A percentile compares a stretch with the other conserved stretches of the same genome.
Evolutionary conservation across 2,113 vertebrate species (phyloP).

Genomic region (Chionomys nivalis): DNA sequence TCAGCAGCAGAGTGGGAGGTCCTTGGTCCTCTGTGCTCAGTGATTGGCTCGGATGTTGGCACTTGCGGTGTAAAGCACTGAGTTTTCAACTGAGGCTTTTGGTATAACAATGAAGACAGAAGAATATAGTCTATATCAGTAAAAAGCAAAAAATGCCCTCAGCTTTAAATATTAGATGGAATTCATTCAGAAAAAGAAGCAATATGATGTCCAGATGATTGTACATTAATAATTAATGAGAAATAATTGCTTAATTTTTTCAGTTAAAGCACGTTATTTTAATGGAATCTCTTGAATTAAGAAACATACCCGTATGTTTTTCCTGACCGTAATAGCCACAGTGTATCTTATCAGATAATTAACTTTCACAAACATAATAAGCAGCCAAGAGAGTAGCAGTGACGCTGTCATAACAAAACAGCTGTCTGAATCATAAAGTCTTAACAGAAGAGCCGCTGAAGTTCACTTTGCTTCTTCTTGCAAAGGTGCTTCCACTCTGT

Average conservation of each 20-base stretch:
- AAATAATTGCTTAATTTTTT: constrained; percentile 85
- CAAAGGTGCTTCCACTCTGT: background rate
- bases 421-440: constrained; percentile 78
- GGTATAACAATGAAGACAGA: background rate
- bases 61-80: background rate
- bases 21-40: constrained; percentile 37
- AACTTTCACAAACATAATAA: constrained; percentile 90
- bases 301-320: constrained; percentile 86
- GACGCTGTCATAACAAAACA: constrained; percentile 85
- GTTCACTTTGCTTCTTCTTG: constrained; percentile 23
- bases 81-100: background rate
- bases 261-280: constrained; percentile 84
- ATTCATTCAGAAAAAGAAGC: constrained; percentile 49
- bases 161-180: constrained; percentile 52
- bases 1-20: background rate
- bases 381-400: constrained; percentile 81
- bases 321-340: constrained; percentile 85
- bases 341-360: constrained; percentile 93
- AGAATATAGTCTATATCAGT: constrained; percentile 10
- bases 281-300: constrained; percentile 88
- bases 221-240: constrained; percentile 58
- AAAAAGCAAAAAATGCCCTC: constrained; percentile 50
- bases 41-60: constrained; percentile 50
- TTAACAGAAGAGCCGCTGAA: constrained; percentile 39
- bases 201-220: constrained; percentile 59